Evolutionary conservation across 2,888 invertebrate genomes (phyloP).

Genomic region (Diploptera punctata): DNA sequence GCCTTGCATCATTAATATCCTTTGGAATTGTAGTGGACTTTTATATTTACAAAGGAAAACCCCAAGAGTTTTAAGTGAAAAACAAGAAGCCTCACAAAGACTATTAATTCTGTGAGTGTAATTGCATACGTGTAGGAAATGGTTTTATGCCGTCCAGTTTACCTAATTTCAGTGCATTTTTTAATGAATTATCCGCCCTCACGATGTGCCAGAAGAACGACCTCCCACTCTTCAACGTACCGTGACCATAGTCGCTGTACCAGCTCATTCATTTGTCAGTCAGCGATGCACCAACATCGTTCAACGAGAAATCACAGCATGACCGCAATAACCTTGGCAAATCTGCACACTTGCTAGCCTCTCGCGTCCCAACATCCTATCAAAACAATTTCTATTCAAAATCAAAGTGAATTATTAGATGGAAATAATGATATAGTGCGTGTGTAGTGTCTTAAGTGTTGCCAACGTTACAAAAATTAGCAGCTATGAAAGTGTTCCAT

Average conservation of each 20-base stretch:
- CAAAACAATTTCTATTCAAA: neutral
- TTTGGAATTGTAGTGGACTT: no score
- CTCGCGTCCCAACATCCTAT: no score
- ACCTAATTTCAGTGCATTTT: neutral
- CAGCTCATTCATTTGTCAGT: slow-evolving; percentile 9
- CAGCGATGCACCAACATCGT: neutral
- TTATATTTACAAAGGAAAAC: no score
- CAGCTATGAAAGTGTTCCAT: slow-evolving; percentile 13
- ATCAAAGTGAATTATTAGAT: neutral
- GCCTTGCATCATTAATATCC: no score
- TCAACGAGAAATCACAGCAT: no score
- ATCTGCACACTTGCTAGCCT: neutral
- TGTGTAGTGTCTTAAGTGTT: neutral
- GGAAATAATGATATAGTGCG: neutral
- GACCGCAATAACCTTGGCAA: neutral
- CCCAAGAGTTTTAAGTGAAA: no score
- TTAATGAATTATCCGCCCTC: neutral
- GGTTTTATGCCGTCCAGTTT: no score
- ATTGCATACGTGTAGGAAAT: no score
- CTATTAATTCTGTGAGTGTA: no score
- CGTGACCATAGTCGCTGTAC: slow-evolving; percentile 4
- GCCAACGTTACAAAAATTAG: neutral
- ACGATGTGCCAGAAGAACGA: neutral
- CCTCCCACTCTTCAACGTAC: slow-evolving; percentile 4
- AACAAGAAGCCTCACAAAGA: no score